These are phyloP conservation scores for Myotis lucifugus DNA, from an alignment of 2,113 vertebrate genomes.

Conservation along the genomic window DNA sequence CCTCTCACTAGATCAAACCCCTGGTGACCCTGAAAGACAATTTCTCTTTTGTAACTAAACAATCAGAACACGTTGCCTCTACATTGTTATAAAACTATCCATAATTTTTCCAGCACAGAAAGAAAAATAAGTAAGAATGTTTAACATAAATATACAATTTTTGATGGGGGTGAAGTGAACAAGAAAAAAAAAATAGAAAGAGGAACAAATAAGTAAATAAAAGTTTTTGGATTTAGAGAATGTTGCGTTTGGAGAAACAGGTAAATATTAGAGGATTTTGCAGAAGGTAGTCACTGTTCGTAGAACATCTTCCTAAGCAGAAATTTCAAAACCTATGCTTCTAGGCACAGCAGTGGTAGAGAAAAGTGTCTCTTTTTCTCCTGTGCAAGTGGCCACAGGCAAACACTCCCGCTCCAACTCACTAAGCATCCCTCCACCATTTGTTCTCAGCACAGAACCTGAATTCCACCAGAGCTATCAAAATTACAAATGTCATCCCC, in stretches of 20 bases:
- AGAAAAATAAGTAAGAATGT: neutral
- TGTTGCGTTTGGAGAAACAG: conserved; percentile 12
- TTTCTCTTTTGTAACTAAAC: conserved; percentile 31
- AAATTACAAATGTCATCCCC: conserved; percentile 23
- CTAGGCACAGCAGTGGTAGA: neutral
- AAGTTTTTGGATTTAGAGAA: neutral
- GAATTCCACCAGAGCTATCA: conserved; percentile 15
- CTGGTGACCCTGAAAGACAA: neutral
- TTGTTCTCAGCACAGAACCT: neutral
- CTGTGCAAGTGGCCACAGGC: neutral
- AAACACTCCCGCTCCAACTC: neutral
- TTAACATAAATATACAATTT: neutral
- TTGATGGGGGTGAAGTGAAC: neutral
- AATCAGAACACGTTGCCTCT: neutral
- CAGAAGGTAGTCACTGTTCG: neutral
- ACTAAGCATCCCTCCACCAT: neutral
- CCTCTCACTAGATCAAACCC: conserved; percentile 12
- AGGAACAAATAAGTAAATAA: neutral
- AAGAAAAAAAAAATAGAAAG: neutral
- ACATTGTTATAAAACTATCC: conserved; percentile 7
- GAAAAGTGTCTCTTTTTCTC: neutral
- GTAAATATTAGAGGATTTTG: neutral
- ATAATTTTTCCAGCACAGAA: neutral
- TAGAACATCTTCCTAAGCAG: neutral
- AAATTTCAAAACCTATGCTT: neutral